Percentiles rank a stretch among this genome's conserved stretches.
Evolutionary conservation across 2,888 invertebrate species (phyloP).

Genomic region (Dorcus parallelipipedus): DNA sequence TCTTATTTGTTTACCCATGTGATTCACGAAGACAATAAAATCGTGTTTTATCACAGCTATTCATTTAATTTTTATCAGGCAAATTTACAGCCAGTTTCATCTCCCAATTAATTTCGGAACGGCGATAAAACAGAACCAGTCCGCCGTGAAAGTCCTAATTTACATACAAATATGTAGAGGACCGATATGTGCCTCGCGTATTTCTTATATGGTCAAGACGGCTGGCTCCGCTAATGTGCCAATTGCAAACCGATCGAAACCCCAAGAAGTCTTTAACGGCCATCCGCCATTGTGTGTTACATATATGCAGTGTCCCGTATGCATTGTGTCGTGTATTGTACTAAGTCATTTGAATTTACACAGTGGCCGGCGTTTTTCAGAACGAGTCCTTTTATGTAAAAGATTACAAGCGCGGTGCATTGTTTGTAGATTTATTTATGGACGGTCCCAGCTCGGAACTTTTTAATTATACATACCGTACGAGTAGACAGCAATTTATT

Average conservation of each 20-base stretch:
- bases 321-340: not conserved
- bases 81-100: no score
- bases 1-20: no score
- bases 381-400: not conserved
- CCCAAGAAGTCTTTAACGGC: conserved; percentile 9
- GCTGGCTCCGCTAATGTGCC: conserved; percentile 28
- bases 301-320: conserved; percentile 5
- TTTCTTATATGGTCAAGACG: conserved; percentile 14
- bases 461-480: conserved; percentile 1
- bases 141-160: no score
- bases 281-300: conserved; percentile 10
- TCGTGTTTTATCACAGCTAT: no score
- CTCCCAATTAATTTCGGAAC: no score
- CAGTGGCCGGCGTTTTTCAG: conserved; percentile 1
- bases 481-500: not conserved
- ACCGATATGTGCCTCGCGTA: conserved; percentile 5
- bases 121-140: no score
- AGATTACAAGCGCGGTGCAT: not conserved
- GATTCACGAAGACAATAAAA: no score
- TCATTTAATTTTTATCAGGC: no score
- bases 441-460: not conserved
- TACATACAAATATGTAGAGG: not conserved
- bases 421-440: conserved; percentile 1
- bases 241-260: conserved; percentile 22
- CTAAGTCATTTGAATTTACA: conserved; percentile 2